phyloP scores from a whole-genome alignment of 30 jellyfish, hydroid and myxozoan genomes.

The Pelagia noctiluca region DNA sequence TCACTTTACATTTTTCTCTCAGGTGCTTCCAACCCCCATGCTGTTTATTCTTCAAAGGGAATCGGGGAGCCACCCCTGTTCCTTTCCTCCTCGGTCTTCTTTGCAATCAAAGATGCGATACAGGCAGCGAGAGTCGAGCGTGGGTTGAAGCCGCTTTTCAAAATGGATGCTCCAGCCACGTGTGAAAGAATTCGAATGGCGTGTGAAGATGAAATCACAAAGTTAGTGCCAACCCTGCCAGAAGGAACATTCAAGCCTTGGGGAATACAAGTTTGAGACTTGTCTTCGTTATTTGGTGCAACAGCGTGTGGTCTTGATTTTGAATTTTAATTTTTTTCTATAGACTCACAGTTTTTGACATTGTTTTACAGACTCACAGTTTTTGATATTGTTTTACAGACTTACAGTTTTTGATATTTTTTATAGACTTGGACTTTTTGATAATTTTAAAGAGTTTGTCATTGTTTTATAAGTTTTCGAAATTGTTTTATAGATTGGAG shows the following conservation, averaged over 20 bases:
- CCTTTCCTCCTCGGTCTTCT: conserved; percentile 60
- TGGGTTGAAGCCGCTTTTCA: conserved; percentile 43
- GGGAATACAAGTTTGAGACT: conserved; percentile 56
- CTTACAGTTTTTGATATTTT: too few species aligned
- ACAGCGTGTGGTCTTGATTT: too few species aligned
- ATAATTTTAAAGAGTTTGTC: too few species aligned
- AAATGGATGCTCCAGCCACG: conserved; percentile 67
- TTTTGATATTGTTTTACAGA: too few species aligned
- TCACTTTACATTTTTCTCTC: too few species aligned
- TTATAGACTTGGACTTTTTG: too few species aligned
- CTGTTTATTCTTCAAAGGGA: conserved; percentile 67
- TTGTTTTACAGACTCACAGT: too few species aligned
- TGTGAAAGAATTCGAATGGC: conserved; percentile 62
- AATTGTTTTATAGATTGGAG: too few species aligned
- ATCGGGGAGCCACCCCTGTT: conserved; percentile 70
- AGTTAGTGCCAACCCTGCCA: conserved; percentile 17
- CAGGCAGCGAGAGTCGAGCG: conserved; percentile 53
- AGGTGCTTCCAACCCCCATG: conserved; percentile 63
- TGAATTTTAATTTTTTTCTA: too few species aligned
- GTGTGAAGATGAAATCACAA: conserved; percentile 56
- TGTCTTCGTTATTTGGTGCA: too few species aligned
- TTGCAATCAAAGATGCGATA: conserved; percentile 68
- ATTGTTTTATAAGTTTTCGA: too few species aligned
- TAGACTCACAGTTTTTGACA: too few species aligned
- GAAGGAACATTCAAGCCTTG: conserved; percentile 52